Base-by-base conservation (phyloP, 2,113 vertebrate genomes). In the Emydura subglobosa region DNA sequence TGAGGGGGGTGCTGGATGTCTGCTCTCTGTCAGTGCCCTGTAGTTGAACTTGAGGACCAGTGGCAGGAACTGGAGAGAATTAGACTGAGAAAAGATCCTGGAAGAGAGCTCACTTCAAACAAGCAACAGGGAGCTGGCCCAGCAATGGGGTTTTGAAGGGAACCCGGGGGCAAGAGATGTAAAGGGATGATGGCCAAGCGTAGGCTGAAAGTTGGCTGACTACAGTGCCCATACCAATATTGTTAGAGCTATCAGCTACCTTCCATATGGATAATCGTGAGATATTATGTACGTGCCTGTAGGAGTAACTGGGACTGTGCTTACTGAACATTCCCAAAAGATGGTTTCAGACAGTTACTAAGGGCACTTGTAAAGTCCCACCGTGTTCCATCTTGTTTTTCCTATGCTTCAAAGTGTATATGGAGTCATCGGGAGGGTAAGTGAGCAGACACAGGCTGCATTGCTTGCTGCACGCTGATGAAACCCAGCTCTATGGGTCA, bases 261-360 rank as follows among this genome's bases (percentile, higher is more conserved):
- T 74, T 51, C 51, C 49, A 79, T 21, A 13, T 1, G 2, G 6
- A 17, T 22, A 25, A 34, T 14, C 27, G 27, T 0, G 0, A 39
- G 50, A 31, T 9, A 12, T 0, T 8, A 27, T 47, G 39, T n/a
- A 5, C n/a, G 47, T 24, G 29, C n/a, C 10, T 44, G 79, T 3
- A 5, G 10, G 7, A 39, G 14, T 54, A 76, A 42, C 2, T 44
- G 24, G 21, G 11, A 42, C 10, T 44, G 5, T 14, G 79, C 31
- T 79, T 31, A 31, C 29, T 9, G 6, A 72, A 57, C 22, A 44
- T 6, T 7, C 17, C 21, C 29, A 53, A 53, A 68, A 65, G 10
- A 34, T 0, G 0, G 29, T 44, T 72, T 76, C 24, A 44, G 72
- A 44, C 11, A 42, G 39, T 44, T 76, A 25, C 39, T 76, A 25